A percentile compares a stretch with the other conserved stretches of the same genome.
Conservation (phyloP, 2,888 invertebrate genomes). For the Osmoderma eremita region DNA sequence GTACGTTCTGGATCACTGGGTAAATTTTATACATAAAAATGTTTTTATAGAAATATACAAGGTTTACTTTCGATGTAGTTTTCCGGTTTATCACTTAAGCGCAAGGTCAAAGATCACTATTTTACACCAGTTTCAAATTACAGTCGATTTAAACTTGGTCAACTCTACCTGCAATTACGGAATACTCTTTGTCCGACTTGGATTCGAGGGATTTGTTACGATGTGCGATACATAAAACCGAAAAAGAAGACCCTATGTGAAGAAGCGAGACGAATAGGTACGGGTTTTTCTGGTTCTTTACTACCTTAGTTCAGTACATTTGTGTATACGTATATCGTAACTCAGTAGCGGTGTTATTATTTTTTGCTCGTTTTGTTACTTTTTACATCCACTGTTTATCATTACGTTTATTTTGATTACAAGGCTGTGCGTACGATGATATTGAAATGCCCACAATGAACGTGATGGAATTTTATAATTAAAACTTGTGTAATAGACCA, state of each 20-base stretch:
- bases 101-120: too few species aligned
- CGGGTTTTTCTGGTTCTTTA: constrained; percentile 33
- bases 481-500: constrained; percentile 20
- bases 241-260: constrained; percentile 3
- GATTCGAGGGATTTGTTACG: constrained; percentile 31
- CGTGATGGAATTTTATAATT: constrained; percentile 35
- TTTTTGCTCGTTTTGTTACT: constrained; percentile 26
- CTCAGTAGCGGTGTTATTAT: constrained; percentile 32
- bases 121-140: constrained; percentile 7
- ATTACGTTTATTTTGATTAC: constrained; percentile 34
- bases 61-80: too few species aligned
- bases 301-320: constrained; percentile 5
- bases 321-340: constrained; percentile 8
- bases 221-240: constrained; percentile 22
- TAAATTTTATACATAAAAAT: too few species aligned
- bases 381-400: constrained; percentile 31
- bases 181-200: constrained; percentile 47
- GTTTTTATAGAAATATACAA: too few species aligned
- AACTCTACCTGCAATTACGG: constrained; percentile 34
- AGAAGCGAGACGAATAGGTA: constrained; percentile 16
- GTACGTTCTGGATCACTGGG: too few species aligned
- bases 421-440: constrained; percentile 26
- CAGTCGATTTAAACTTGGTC: constrained; percentile 20
- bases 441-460: constrained; percentile 24
- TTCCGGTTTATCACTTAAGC: too few species aligned